Conservation (phyloP, 2,888 invertebrate genomes). For the Onthophagus sagittarius region DNA sequence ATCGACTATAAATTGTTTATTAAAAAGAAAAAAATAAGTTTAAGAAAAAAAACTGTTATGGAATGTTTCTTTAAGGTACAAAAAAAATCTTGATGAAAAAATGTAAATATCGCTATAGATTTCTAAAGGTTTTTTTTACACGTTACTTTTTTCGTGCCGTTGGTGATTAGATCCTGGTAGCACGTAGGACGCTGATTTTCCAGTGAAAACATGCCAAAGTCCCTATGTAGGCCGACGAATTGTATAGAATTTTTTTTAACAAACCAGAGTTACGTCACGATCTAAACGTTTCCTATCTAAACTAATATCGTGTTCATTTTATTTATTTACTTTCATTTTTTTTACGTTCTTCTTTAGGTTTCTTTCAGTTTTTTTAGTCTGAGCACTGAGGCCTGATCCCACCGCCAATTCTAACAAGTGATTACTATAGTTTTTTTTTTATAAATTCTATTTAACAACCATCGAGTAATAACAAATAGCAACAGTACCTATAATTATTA, state of each 20-base stretch:
- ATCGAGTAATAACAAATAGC: constrained; percentile 44
- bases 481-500: constrained; percentile 31
- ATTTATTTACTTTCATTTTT: constrained; percentile 19
- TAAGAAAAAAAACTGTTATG: neutral
- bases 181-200: neutral
- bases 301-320: constrained; percentile 12
- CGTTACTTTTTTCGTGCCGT: neutral
- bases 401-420: constrained; percentile 32
- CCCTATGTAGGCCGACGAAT: constrained; percentile 35
- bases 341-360: constrained; percentile 5
- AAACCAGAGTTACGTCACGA: constrained; percentile 11
- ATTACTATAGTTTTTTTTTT: constrained; percentile 24
- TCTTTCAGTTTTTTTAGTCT: neutral
- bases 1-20: too few relatives aligned
- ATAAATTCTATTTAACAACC: constrained; percentile 42
- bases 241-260: constrained; percentile 27
- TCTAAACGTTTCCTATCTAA: constrained; percentile 9
- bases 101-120: neutral
- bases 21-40: too few relatives aligned
- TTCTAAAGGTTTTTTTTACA: constrained; percentile 1
- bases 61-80: constrained; percentile 5
- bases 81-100: neutral
- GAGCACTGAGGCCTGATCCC: constrained; percentile 21
- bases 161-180: constrained; percentile 6
- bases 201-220: constrained; percentile 16